Base-by-base conservation (phyloP, 2,888 invertebrate species). In the Nudaria mundana region DNA sequence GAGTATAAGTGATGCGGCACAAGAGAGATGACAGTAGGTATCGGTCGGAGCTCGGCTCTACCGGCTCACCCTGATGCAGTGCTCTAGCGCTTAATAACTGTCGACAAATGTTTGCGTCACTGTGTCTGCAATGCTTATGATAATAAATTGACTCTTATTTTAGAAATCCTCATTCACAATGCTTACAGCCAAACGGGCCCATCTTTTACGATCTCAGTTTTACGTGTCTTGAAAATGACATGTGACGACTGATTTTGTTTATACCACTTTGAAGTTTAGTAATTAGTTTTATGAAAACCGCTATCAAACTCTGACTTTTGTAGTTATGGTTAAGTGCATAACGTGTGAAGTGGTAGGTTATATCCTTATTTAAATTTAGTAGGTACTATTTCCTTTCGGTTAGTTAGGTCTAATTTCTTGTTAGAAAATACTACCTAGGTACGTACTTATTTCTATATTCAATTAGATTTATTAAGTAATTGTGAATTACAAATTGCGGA, bases 81-180 rank as follows among this genome's bases (percentile, higher is more conserved):
- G 77, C 72, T 77, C 76, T 76, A 80, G 63, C 80, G 77, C 85
- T 86, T 87, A 83, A 84, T 86, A 86, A 76, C 86, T 86, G 87
- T 87, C 87, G 76, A 75, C 82, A 72, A 76, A 66, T 70, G 83
- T 83, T 83, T 81, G 83, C 84, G 82, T 85, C 85, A 81, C 76
- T 66, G 63, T 66, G 73, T 62, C 76, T 75, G 81, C 78, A 75
- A 70, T 75, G 78, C 79, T 77, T 75, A 76, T 68, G 67, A 73
- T 85, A 79, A 86, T 87, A 83, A 83, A 87, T 87, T 72, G 75
- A 69, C 63, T 77, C 84, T 87, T 83, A 86, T 84, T 86, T 87
- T 85, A 86, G 85, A 79, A 81, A 75, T 77, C 66, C 79, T 80
- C 84, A 83, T 83, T 81, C 83, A 83, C 69, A 68, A 69, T 71